A percentile compares a stretch with the other conserved stretches of the same genome.
Evolutionary conservation across 1,140 invertebrate species (phyloP).

Genomic region (Papilio polyxenes): DNA sequence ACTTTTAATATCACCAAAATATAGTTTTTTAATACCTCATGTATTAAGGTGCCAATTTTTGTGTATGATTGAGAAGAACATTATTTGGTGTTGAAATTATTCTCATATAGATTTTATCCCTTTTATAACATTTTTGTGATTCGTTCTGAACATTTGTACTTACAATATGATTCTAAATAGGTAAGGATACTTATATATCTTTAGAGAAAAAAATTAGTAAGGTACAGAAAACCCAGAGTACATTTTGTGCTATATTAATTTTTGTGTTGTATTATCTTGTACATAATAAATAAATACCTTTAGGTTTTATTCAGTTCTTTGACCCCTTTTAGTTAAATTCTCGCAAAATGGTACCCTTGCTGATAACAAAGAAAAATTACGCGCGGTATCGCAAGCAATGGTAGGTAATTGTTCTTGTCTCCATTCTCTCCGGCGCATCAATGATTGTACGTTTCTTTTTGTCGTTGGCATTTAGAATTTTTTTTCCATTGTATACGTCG

Average conservation of each 20-base stretch:
- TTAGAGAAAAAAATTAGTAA: background rate
- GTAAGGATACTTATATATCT: too few relatives aligned
- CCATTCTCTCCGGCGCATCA: slow-evolving; percentile 6
- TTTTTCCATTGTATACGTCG: background rate
- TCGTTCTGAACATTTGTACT: too few relatives aligned
- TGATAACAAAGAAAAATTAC: slow-evolving; percentile 17
- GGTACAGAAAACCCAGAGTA: background rate
- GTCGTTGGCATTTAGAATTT: slow-evolving; percentile 3
- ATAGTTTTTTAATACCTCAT: too few relatives aligned
- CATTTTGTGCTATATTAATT: background rate
- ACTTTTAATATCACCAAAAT: too few relatives aligned
- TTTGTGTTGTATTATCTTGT: background rate
- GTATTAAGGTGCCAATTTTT: too few relatives aligned
- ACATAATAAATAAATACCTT: background rate
- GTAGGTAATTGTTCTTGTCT: slow-evolving; percentile 15
- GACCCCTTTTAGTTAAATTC: slow-evolving; percentile 8
- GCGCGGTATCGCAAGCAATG: slow-evolving; percentile 9
- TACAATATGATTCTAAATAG: too few relatives aligned
- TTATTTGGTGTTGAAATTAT: too few relatives aligned
- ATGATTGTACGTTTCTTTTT: slow-evolving; percentile 1
- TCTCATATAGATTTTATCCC: too few relatives aligned
- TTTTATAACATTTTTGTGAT: too few relatives aligned
- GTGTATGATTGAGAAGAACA: too few relatives aligned
- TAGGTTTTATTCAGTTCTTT: slow-evolving; percentile 19
- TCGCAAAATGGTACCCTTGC: background rate